Base-by-base conservation (phyloP, 2,113 vertebrate genomes). In the Etheostoma spectabile region DNA sequence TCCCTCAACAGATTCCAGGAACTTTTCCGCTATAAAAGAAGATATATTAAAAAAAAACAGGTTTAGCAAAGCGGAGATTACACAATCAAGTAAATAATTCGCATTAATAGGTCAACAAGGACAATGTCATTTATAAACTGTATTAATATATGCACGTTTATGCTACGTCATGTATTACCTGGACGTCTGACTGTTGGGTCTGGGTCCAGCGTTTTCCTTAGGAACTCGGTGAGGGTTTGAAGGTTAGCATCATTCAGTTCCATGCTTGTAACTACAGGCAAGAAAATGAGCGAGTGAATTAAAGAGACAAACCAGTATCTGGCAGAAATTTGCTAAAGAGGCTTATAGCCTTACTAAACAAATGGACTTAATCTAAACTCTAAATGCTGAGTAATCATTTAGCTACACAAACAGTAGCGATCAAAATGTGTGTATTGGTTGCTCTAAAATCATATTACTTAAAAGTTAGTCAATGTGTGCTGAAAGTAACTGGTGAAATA, bases 211-310 rank as follows among this genome's bases (percentile, higher is more conserved):
- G 98, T 99, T 94, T 99, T 99, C 93, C 95, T 96, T 51, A 99
- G 93, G 82, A 97, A 99, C 84, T 99, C 98, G 4, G 98, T 99
- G 88, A 99, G 93, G 51, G 95, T 97, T 87, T 98, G 97, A 79
- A 99, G 96, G 94, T 99, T 99, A 75, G 95, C 95, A 92, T 99
- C 98, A 85, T 97, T 99, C 74, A 99, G 95, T 87, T 99, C 98
- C 98, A 99, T 99, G 93, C 74, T 90, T 79, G 63, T 51, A 62
- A 35, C 84, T 86, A 27, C 11, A 8, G 30, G 13, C 0, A 5
- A 73, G 8, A 46, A 62, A 72, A 38, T 2, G 11, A 62, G 5
- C 0, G 6, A 73, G 8, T 18, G 15, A 80, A 48, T 45, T 6
- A 62, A 51, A 68, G 21, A 57, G 24, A 52, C n/a, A 52, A 18